Evolutionary conservation across 2,888 invertebrate genomes (phyloP).

Genomic region (Ophion obscuratus): DNA sequence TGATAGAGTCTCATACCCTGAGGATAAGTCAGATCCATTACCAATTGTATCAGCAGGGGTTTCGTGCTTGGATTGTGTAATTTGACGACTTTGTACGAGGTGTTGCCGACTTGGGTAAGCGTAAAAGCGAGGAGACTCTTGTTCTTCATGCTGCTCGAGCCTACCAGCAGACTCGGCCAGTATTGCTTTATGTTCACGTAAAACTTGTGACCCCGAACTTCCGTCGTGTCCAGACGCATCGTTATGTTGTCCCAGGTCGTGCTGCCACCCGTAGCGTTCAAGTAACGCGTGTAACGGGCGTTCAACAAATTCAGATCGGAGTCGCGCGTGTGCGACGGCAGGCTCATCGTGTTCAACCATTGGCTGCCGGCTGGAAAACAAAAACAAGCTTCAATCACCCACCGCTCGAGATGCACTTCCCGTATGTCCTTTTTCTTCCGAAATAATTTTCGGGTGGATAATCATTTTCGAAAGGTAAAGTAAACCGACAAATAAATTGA

Average conservation of each 20-base stretch:
- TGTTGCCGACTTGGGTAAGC: slow-evolving; percentile 90
- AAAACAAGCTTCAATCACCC: slow-evolving; percentile 48
- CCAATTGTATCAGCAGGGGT: slow-evolving; percentile 90
- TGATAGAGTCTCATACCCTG: slow-evolving; percentile 86
- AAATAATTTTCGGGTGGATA: neutral
- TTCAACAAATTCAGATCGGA: slow-evolving; percentile 89
- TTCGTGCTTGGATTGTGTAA: slow-evolving; percentile 90
- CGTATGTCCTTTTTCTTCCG: neutral
- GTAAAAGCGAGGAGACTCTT: slow-evolving; percentile 87
- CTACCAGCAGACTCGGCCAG: slow-evolving; percentile 87
- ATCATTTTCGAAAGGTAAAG: too few relatives aligned
- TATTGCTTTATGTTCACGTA: slow-evolving; percentile 88
- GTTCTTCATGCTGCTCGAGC: slow-evolving; percentile 78
- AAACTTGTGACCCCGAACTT: slow-evolving; percentile 88
- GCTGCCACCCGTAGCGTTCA: slow-evolving; percentile 84
- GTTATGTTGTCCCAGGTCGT: slow-evolving; percentile 88
- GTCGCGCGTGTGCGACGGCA: slow-evolving; percentile 89
- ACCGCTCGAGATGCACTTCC: neutral
- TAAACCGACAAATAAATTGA: too few relatives aligned
- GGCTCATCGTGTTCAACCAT: slow-evolving; percentile 88
- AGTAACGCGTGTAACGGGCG: slow-evolving; percentile 87
- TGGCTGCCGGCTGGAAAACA: slow-evolving; percentile 86
- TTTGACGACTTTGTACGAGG: slow-evolving; percentile 87
- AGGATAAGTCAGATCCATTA: slow-evolving; percentile 90
- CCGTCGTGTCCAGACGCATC: slow-evolving; percentile 91